phyloP scores from a whole-genome alignment of 2,888 invertebrate genomes.

The Drosophila maculinotata region DNA sequence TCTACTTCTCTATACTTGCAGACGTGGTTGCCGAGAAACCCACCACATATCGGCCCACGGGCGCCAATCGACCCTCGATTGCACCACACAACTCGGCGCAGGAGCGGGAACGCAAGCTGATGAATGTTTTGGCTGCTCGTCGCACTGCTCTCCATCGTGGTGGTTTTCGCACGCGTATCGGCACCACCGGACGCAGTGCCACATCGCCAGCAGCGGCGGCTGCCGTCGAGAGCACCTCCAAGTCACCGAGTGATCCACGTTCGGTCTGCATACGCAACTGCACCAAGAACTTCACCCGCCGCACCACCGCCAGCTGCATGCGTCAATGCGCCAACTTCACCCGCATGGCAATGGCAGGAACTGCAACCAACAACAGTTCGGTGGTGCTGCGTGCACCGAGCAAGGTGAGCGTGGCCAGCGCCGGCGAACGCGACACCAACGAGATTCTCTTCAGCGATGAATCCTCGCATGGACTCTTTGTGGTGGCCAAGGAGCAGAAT shows the following conservation, averaged over 20 bases:
- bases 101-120: conserved; percentile 86
- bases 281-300: conserved; percentile 84
- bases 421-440: conserved; percentile 82
- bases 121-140: conserved; percentile 87
- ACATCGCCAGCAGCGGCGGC: conserved; percentile 52
- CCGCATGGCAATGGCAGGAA: conserved; percentile 60
- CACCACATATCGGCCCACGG: conserved; percentile 78
- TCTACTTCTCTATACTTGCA: conserved; percentile 38
- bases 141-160: conserved; percentile 87
- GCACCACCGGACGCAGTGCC: conserved; percentile 80
- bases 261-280: conserved; percentile 84
- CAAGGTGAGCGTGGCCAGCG: conserved; percentile 16
- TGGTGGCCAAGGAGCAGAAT: conserved; percentile 84
- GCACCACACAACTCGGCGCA: conserved; percentile 82
- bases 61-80: conserved; percentile 62
- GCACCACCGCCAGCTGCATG: conserved; percentile 85
- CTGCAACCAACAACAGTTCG: conserved; percentile 41
- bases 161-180: conserved; percentile 85
- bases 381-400: conserved; percentile 55
- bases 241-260: conserved; percentile 81
- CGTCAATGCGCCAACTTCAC: conserved; percentile 83
- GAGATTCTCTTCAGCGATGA: conserved; percentile 85
- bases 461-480: conserved; percentile 84
- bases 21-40: conserved; percentile 73
- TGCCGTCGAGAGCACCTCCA: conserved; percentile 81